phyloP scores from a whole-genome alignment of 2,888 invertebrate genomes.

The Venusia cambrica region DNA sequence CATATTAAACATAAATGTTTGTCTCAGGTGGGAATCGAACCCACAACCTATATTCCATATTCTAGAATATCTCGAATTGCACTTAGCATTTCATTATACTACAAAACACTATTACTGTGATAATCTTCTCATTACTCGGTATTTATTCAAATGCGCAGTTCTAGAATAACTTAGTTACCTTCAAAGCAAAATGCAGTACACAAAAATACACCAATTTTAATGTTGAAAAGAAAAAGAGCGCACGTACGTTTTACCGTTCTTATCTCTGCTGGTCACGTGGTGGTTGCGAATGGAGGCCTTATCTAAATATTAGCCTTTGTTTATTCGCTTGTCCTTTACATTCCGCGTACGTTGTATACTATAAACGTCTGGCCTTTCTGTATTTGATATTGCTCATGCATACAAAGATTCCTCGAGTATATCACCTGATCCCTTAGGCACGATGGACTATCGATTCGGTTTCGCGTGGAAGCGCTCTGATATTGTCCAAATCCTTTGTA shows the following conservation, averaged over 20 bases:
- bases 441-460: constrained; percentile 17
- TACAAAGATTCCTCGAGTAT: constrained; percentile 40
- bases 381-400: constrained; percentile 50
- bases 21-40: no score
- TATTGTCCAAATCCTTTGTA: no score
- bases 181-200: constrained; percentile 21
- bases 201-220: constrained; percentile 38
- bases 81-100: no score
- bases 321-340: constrained; percentile 56
- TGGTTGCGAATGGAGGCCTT: constrained; percentile 52
- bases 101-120: constrained; percentile 7
- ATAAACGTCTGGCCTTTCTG: constrained; percentile 47
- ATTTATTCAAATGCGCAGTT: constrained; percentile 10
- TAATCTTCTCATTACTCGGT: constrained; percentile 2
- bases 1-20: no score
- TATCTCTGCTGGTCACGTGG: constrained; percentile 54
- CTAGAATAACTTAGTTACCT: constrained; percentile 14
- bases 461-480: constrained; percentile 12
- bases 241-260: constrained; percentile 56
- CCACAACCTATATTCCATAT: no score
- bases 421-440: constrained; percentile 30
- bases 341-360: constrained; percentile 50
- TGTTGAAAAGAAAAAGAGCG: constrained; percentile 52
- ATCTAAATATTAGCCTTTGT: constrained; percentile 68
- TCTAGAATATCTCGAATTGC: no score